Evolutionary conservation across 2,888 invertebrate species (phyloP), one percentile per base, ranked within the genome.

Genomic region (Hedychridium roseum): DNA sequence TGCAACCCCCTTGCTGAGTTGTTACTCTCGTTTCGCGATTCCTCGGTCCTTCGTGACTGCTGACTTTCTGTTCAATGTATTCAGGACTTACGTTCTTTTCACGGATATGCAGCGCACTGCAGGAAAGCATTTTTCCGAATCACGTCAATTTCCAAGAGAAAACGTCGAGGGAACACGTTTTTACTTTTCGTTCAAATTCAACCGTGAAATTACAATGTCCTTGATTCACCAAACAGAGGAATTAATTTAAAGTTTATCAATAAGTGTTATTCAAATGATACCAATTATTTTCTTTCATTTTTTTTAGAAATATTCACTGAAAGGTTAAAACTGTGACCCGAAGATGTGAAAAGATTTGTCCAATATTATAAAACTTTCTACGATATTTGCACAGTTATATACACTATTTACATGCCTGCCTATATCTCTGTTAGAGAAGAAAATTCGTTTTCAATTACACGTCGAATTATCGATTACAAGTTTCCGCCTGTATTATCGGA

Each of bases 11-110:
- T 59, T 47, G 43, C 47, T 55, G 56, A 62, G 60, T 67, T 68
- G 60, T 60, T 61, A 64, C 60, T 59, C 56, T 57, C 57, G 57
- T 67, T 59, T 63, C 56, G 37, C 51, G 57, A 62, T n/a, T n/a
- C n/a, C n/a, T n/a, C n/a, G n/a, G n/a, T n/a, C n/a, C n/a, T n/a
- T n/a, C n/a, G n/a, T n/a, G n/a, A n/a, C n/a, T n/a, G n/a, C n/a
- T n/a, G n/a, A n/a, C n/a, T n/a, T n/a, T n/a, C n/a, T n/a, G n/a
- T n/a, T n/a, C n/a, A n/a, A n/a, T n/a, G n/a, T n/a, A n/a, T n/a
- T n/a, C n/a, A n/a, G n/a, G n/a, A n/a, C n/a, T n/a, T n/a, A n/a
- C n/a, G n/a, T n/a, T n/a, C n/a, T n/a, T n/a, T n/a, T n/a, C n/a
- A n/a, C n/a, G n/a, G n/a, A n/a, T n/a, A n/a, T n/a, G n/a, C n/a